Base-by-base conservation (phyloP, 2,113 vertebrate species). In the Blennius ocellaris region DNA sequence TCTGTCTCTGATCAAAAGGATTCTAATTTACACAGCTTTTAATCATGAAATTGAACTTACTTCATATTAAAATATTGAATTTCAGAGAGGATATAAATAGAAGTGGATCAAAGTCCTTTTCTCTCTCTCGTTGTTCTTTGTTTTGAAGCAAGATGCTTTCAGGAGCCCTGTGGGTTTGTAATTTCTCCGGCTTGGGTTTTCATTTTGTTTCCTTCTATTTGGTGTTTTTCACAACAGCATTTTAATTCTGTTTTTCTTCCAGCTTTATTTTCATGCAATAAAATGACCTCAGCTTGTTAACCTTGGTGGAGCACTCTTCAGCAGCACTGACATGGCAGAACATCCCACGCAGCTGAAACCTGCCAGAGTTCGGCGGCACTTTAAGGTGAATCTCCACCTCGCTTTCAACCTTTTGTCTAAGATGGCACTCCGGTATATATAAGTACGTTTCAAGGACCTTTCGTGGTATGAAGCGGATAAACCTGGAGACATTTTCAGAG, bases 401-500 rank as follows among this genome's bases (percentile, higher is more conserved):
- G 2, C 64, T 54, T 21, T 53, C 49, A 78, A 44, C 64, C 73
- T 76, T 82, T 84, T 76, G 78, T 82, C 68, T 62, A 57, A 84
- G 54, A 54, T 45, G 39, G 6, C 16, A 8, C 62, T 77, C 49
- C 52, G 68, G 40, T 63, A 68, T 61, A 62, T 37, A 6, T 41
- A 74, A 80, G 67, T 66, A 61, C 17, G 43, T 84, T 74, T 80
- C 63, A 82, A 82, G 75, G 68, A 72, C 62, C 55, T 76, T 78
- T 21, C 1, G 11, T 38, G 55, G 50, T 39, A 45, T 30, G 11
- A 45, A 71, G 67, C 8, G 48, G 54, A 73, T 52, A 80, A 75
- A 80, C 50, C 45, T 4, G 1, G 45, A 56, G 55, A 81, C 73
- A 48, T 78, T 82, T 73, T 73, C 54, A 54, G 47, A 74, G 53